Conservation (phyloP, 2,888 invertebrate species). For the Plebejus anna region DNA sequence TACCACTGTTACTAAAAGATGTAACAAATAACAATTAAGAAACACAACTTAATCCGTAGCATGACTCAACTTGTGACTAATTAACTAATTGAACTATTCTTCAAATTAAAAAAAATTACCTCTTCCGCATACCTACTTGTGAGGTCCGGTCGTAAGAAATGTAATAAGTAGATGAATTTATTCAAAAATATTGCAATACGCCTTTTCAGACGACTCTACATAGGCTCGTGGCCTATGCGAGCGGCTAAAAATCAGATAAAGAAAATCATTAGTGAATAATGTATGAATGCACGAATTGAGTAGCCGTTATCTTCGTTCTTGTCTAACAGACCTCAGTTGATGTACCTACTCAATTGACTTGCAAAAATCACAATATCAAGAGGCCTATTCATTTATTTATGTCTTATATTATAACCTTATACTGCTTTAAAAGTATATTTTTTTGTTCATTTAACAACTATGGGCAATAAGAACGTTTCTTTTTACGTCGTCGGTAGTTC, state of each 20-base stretch:
- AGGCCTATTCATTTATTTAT: too few relatives aligned
- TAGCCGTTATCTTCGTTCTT: not conserved
- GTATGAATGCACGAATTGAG: not conserved
- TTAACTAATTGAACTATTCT: slow-evolving; percentile 10
- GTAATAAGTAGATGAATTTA: not conserved
- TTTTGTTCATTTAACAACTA: too few relatives aligned
- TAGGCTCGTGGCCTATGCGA: not conserved
- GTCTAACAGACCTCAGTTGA: not conserved
- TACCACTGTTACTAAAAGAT: slow-evolving; percentile 17
- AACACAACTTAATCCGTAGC: not conserved
- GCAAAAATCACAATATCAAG: too few relatives aligned
- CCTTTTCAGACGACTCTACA: not conserved
- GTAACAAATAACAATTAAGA: not conserved
- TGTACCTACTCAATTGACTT: not conserved
- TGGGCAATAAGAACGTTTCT: too few relatives aligned
- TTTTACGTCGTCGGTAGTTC: too few relatives aligned
- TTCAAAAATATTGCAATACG: not conserved
- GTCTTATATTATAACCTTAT: too few relatives aligned
- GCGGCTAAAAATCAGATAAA: not conserved
- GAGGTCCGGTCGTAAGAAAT: not conserved
- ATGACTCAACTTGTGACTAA: slow-evolving; percentile 13
- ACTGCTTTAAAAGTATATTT: too few relatives aligned
- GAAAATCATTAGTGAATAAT: not conserved
- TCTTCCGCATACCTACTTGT: not conserved
- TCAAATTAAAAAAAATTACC: not conserved